A percentile compares a stretch with the other conserved stretches of the same genome.
These are phyloP conservation scores for Perca schrenkii DNA, from an alignment of 2,113 vertebrate genomes.

Conservation along the genomic window DNA sequence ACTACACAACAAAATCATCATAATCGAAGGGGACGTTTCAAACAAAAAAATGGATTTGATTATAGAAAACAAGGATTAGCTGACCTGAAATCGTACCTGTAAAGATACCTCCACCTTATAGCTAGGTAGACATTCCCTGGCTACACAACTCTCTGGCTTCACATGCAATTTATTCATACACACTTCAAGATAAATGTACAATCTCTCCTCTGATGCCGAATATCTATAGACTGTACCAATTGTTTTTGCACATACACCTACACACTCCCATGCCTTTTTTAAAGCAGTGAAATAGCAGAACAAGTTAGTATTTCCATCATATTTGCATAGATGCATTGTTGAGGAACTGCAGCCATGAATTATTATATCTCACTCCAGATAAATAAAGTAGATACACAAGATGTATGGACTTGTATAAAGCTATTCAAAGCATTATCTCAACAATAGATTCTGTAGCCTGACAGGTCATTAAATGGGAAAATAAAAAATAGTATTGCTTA, in stretches of 20 bases:
- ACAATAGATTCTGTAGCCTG: background rate
- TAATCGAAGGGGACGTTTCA: background rate
- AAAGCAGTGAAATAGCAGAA: conserved; percentile 24
- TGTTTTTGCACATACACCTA: background rate
- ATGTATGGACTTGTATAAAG: conserved; percentile 15
- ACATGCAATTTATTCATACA: conserved; percentile 29
- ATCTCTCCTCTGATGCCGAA: conserved; percentile 3
- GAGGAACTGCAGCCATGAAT: conserved; percentile 13
- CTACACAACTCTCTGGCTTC: background rate
- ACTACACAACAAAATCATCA: background rate
- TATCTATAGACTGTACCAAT: background rate
- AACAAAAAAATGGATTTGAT: background rate
- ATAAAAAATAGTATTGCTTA: conserved; percentile 7
- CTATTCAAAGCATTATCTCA: conserved; percentile 4
- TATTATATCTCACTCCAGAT: background rate
- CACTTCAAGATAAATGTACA: conserved; percentile 22
- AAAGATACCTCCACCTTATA: background rate
- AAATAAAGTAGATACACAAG: background rate
- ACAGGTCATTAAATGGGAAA: background rate
- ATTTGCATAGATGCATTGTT: conserved; percentile 20
- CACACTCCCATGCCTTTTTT: conserved; percentile 11
- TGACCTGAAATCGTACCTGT: background rate
- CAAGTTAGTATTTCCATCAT: conserved; percentile 6
- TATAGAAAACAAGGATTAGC: background rate
- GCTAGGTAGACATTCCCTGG: background rate